These are phyloP conservation scores for Cephonodes hylas DNA, from an alignment of 2,888 invertebrate genomes.

Conservation along the genomic window DNA sequence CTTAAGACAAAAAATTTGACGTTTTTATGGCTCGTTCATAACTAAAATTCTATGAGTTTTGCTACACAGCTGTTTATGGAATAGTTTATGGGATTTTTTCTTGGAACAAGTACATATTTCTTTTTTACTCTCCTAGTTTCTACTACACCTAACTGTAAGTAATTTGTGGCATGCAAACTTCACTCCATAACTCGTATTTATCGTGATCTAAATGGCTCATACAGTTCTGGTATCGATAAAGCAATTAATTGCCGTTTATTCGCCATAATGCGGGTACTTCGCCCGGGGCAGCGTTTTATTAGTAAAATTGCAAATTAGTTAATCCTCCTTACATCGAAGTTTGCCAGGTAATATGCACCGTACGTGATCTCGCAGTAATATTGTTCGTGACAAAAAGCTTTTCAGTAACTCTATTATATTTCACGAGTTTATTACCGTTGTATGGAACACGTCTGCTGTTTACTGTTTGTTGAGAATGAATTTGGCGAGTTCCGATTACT, in stretches of 20 bases:
- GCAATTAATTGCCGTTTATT: constrained; percentile 67
- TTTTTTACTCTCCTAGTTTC: neutral
- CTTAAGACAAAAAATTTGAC: no score
- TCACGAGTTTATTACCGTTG: constrained; percentile 43
- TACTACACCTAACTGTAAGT: neutral
- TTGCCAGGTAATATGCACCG: constrained; percentile 52
- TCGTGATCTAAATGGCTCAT: constrained; percentile 71
- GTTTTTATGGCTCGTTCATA: no score
- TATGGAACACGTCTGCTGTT: constrained; percentile 49
- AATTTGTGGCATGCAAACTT: neutral
- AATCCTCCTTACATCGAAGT: constrained; percentile 54
- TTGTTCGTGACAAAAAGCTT: constrained; percentile 46
- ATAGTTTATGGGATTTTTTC: no score
- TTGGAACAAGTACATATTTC: neutral
- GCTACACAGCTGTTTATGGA: no score
- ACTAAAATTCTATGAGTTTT: no score
- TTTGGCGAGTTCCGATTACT: constrained; percentile 48
- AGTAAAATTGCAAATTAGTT: constrained; percentile 68
- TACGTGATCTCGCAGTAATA: constrained; percentile 52
- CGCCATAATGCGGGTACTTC: constrained; percentile 38
- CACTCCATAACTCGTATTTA: constrained; percentile 32
- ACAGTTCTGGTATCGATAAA: constrained; percentile 55
- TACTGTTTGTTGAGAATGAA: constrained; percentile 39
- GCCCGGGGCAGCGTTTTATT: constrained; percentile 69
- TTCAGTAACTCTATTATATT: constrained; percentile 44